phyloP scores from a whole-genome alignment of 2,888 invertebrate species.

The Chaitophorus viminalis region DNA sequence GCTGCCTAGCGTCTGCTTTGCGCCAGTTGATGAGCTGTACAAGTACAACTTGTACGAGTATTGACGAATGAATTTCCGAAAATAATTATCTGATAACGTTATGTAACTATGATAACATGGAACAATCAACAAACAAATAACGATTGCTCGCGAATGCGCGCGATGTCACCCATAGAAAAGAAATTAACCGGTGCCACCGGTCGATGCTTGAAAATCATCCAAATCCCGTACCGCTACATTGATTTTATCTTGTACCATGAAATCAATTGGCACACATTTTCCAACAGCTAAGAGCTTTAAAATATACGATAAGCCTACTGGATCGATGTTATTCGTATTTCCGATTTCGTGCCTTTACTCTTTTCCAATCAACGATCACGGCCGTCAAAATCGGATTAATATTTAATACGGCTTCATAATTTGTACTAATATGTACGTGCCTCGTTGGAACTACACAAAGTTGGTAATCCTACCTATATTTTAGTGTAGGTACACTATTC shows the following conservation, averaged over 20 bases:
- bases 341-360: too few relatives aligned
- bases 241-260: too few relatives aligned
- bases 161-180: too few relatives aligned
- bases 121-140: too few relatives aligned
- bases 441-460: neutral
- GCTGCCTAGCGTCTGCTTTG: neutral
- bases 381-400: neutral
- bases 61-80: conserved; percentile 6
- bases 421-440: neutral
- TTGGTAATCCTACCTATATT: neutral
- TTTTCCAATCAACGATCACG: neutral
- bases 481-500: neutral
- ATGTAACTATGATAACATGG: conserved; percentile 24
- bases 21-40: too few relatives aligned
- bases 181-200: too few relatives aligned
- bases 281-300: too few relatives aligned
- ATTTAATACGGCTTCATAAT: neutral
- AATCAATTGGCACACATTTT: too few relatives aligned
- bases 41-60: neutral
- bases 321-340: neutral
- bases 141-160: neutral
- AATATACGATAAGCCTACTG: too few relatives aligned
- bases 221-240: too few relatives aligned
- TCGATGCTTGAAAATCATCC: too few relatives aligned
- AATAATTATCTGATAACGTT: neutral